Base-by-base conservation (phyloP, 1,140 invertebrate genomes). In the Pseudobourletiella spinata region DNA sequence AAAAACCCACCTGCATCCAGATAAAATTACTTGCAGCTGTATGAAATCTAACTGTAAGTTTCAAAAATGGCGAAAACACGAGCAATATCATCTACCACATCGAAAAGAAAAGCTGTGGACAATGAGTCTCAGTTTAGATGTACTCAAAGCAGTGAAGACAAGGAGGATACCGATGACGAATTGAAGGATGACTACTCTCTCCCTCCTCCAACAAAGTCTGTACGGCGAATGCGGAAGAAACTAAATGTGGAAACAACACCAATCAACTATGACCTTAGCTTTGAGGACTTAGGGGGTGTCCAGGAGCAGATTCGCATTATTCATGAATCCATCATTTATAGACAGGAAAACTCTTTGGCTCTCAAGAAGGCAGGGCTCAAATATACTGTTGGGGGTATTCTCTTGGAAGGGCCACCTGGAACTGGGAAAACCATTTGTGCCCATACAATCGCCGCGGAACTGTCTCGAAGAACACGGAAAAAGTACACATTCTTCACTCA, bases 351-450 rank as follows among this genome's bases (percentile, higher is more conserved):
- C 22, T 4, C 52, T 18, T 15, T 8, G 11, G n/a, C 2, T 6
- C 20, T 55, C 15, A 55, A 55, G 22, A 29, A 4, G n/a, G 30
- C 16, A 11, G 52, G 29, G 4, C 4, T 55, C 28, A 16, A 39
- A 18, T 24, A 32, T 20, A 8, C 11, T 55, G 29, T 55, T 6
- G 52, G 52, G 3, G 52, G 52, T 3, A 35, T 55, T 55, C 22
- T 55, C 2, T 32, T 55, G 4, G 28, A 35, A 55, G 52, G 52
- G 20, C 52, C 52, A 4, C 52, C 57, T 80, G 79, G 80, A 35
- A 81, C 80, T 22, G 80, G 80, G 43, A 81, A 81, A 70, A 81
- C 80, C 1, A 66, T 81, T 4, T 74, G 80, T 0, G 79, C 79
- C 22, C 76, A 76, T 55, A 78, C 79, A n/a, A 69, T 81, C 39